phyloP scores from a whole-genome alignment of 2,888 invertebrate genomes.

The Torymus tubicola region DNA sequence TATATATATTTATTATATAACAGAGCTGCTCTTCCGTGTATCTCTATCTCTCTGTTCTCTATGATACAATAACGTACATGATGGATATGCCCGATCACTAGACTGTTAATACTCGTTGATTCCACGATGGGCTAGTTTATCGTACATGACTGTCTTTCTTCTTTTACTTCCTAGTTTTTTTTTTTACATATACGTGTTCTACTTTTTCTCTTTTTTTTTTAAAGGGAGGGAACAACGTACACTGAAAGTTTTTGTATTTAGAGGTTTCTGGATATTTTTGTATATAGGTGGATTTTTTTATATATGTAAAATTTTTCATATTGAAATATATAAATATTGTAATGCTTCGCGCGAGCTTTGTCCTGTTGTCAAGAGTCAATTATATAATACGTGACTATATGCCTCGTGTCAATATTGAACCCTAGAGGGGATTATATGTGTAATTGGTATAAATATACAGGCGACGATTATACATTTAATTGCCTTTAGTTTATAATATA shows the following conservation, averaged over 20 bases:
- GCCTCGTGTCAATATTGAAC: neutral
- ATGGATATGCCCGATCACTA: neutral
- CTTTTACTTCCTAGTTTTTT: neutral
- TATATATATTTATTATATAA: neutral
- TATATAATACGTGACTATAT: neutral
- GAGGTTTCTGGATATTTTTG: slow-evolving; percentile 1
- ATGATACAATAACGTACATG: neutral
- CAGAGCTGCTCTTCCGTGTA: slow-evolving; percentile 10
- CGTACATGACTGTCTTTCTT: too few species aligned
- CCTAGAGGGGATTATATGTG: slow-evolving; percentile 12
- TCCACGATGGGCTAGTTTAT: slow-evolving; percentile 16
- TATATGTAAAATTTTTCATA: slow-evolving; percentile 19
- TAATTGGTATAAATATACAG: slow-evolving; percentile 14
- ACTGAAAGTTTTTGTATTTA: slow-evolving; percentile 24
- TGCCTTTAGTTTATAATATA: neutral
- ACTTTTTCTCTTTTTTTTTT: too few species aligned
- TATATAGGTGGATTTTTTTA: slow-evolving; percentile 27
- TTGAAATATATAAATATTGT: neutral
- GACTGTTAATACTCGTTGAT: slow-evolving; percentile 18
- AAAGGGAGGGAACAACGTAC: slow-evolving; percentile 11
- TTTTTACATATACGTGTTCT: neutral
- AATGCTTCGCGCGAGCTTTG: neutral
- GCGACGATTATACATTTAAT: slow-evolving; percentile 17
- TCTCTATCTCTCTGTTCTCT: neutral
- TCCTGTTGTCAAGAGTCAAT: slow-evolving; percentile 37